A percentile compares a stretch with the other conserved stretches of the same genome.
phyloP scores from a whole-genome alignment of 2,797 vertebrate species.

The Acipenser transmontanus region DNA sequence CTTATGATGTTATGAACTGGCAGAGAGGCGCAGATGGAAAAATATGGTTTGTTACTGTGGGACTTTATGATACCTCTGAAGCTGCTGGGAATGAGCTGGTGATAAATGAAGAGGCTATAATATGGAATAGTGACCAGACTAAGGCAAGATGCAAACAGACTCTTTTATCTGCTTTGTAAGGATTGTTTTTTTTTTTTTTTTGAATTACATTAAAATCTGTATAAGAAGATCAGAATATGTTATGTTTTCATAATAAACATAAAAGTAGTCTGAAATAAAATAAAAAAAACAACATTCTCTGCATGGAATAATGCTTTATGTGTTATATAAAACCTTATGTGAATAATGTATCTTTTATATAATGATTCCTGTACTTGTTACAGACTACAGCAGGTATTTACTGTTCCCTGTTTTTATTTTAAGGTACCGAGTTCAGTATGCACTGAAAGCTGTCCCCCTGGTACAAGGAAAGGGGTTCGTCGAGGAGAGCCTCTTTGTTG shows the following conservation, averaged over 20 bases:
- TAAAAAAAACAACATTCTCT: neutral
- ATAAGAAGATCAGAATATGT: neutral
- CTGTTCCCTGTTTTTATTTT: neutral
- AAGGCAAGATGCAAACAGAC: constrained; percentile 3
- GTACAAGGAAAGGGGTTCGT: constrained; percentile 47
- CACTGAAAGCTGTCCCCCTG: constrained; percentile 32
- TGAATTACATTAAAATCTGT: neutral
- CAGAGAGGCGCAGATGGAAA: constrained; percentile 8
- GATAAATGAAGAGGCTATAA: constrained; percentile 7
- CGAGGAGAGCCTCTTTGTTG: constrained; percentile 40
- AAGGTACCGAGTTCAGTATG: neutral
- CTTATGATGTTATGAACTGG: constrained; percentile 15
- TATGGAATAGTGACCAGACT: constrained; percentile 5
- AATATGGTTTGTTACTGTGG: neutral
- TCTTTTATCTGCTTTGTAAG: neutral
- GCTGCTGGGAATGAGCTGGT: neutral
- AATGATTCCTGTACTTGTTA: neutral
- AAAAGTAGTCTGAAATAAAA: neutral
- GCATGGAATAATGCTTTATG: neutral
- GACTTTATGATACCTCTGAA: constrained; percentile 3
- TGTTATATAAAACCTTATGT: neutral
- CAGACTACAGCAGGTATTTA: neutral
- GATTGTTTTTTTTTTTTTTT: neutral
- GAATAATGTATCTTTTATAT: neutral
- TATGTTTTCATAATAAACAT: neutral